Evolutionary conservation across 2,888 invertebrate species (phyloP).

Genomic region (Dorcus hopei): DNA sequence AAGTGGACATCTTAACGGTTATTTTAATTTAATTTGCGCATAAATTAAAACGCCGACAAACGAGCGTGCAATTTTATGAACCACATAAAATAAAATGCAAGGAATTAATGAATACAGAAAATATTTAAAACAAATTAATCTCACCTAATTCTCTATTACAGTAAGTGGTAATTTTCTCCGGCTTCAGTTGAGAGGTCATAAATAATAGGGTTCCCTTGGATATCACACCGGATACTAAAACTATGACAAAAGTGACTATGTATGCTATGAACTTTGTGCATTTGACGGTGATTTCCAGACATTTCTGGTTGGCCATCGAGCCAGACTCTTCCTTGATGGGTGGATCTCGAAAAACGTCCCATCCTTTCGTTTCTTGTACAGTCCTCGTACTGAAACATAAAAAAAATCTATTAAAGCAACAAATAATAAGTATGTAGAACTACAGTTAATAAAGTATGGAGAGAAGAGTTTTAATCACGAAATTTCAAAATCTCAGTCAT

Average conservation of each 20-base stretch:
- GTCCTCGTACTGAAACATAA: constrained; percentile 70
- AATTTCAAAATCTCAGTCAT: too few species aligned
- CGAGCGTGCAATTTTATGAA: too few species aligned
- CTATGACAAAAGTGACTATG: constrained; percentile 78
- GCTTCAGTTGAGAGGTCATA: constrained; percentile 86
- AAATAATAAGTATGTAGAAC: not conserved
- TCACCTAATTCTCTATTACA: constrained; percentile 84
- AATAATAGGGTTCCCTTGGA: constrained; percentile 86
- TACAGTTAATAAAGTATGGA: too few species aligned
- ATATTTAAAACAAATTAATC: constrained; percentile 22
- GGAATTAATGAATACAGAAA: too few species aligned
- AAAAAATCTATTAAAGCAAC: not conserved
- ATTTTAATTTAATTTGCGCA: too few species aligned
- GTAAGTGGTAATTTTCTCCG: constrained; percentile 71
- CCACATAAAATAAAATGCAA: too few species aligned
- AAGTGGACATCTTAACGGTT: too few species aligned
- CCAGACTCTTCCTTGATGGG: constrained; percentile 86
- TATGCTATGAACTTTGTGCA: constrained; percentile 82
- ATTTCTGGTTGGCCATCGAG: constrained; percentile 84
- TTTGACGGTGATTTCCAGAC: constrained; percentile 80
- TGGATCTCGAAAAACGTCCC: constrained; percentile 94
- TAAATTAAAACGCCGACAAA: too few species aligned
- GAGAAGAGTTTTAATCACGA: too few species aligned
- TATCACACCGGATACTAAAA: constrained; percentile 80
- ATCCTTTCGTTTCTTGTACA: constrained; percentile 86